Conservation (phyloP, 2,797 vertebrate genomes). For the Loris lydekkerianus region DNA sequence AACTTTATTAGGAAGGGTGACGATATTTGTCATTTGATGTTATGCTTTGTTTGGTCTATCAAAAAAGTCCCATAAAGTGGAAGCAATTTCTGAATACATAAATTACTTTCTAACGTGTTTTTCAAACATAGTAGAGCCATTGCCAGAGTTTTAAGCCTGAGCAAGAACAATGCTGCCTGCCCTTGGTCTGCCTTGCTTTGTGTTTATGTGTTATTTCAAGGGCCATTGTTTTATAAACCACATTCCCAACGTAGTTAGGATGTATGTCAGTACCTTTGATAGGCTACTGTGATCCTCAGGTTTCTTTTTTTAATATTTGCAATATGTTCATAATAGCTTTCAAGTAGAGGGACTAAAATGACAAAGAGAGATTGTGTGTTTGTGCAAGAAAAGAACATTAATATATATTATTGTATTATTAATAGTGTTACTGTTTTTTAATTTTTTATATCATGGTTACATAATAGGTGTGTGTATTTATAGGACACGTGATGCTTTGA, state of each 20-base stretch:
- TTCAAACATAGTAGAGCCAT: background rate
- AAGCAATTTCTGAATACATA: conserved; percentile 59
- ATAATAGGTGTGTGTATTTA: background rate
- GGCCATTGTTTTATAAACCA: conserved; percentile 49
- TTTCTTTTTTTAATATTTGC: conserved; percentile 26
- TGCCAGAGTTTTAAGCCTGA: conserved; percentile 34
- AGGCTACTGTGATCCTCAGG: background rate
- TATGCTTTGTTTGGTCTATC: conserved; percentile 55
- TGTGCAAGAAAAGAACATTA: background rate
- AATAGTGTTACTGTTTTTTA: background rate
- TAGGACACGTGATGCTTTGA: background rate
- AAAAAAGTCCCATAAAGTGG: conserved; percentile 54
- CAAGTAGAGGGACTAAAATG: background rate
- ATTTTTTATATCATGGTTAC: background rate
- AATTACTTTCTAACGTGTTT: conserved; percentile 32
- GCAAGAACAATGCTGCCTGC: background rate
- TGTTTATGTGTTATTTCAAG: conserved; percentile 5
- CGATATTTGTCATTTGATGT: conserved; percentile 58
- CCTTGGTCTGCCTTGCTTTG: conserved; percentile 4
- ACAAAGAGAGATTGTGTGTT: background rate
- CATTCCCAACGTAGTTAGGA: background rate
- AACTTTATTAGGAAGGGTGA: conserved; percentile 47
- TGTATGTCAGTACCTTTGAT: background rate
- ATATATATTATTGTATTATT: background rate
- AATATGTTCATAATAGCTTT: background rate